Percentiles rank a stretch among this genome's conserved stretches.
Conservation (phyloP, 2,888 invertebrate species). For the Catotricha subobsoleta region DNA sequence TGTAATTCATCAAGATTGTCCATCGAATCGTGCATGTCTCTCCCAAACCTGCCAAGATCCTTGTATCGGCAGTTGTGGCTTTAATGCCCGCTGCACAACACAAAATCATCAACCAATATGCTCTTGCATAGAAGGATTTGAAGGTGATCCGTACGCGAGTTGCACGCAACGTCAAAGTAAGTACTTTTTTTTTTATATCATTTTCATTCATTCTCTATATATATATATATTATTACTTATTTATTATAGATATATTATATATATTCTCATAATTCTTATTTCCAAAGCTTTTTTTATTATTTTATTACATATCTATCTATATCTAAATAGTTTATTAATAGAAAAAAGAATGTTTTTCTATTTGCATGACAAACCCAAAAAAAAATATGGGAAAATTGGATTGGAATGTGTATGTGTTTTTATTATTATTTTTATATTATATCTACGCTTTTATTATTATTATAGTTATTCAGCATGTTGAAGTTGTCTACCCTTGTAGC, state of each 20-base stretch:
- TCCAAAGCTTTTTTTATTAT: constrained; percentile 6
- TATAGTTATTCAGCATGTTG: constrained; percentile 13
- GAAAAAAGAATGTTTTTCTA: no score
- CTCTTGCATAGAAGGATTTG: constrained; percentile 47
- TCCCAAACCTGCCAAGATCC: constrained; percentile 54
- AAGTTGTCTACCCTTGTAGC: constrained; percentile 46
- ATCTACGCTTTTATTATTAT: background rate
- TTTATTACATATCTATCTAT: no score
- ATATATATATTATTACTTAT: no score
- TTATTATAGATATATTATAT: no score
- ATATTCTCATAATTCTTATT: no score
- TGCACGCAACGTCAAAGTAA: constrained; percentile 44
- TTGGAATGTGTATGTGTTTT: no score
- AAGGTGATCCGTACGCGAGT: constrained; percentile 64
- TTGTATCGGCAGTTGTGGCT: constrained; percentile 56
- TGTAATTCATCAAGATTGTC: constrained; percentile 52
- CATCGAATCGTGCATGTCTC: constrained; percentile 51
- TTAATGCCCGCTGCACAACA: constrained; percentile 48
- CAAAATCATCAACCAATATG: constrained; percentile 57
- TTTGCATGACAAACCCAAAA: no score
- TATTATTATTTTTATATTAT: constrained; percentile 14
- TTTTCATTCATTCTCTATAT: background rate
- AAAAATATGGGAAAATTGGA: no score
- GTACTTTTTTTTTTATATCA: constrained; percentile 18
- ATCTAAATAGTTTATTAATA: no score